These are phyloP conservation scores for Tamandua tetradactyla DNA, from an alignment of 2,797 vertebrate genomes.

Conservation along the genomic window DNA sequence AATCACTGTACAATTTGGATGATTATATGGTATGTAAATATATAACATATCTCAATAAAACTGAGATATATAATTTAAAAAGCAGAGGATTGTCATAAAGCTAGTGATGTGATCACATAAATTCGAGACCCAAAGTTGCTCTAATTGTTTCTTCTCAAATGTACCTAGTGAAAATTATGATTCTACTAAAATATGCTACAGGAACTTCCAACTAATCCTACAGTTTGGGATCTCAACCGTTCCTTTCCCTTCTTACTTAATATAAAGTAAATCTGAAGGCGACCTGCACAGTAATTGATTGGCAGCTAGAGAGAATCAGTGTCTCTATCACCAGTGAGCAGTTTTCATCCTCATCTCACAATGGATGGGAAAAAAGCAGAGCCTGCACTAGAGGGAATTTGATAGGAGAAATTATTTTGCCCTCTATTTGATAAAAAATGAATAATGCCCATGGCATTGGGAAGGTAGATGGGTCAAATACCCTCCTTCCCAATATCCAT, in stretches of 20 bases:
- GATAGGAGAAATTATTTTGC: constrained; percentile 34
- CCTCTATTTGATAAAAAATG: constrained; percentile 53
- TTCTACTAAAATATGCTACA: constrained; percentile 21
- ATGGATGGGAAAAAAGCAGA: not conserved
- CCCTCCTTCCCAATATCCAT: not conserved
- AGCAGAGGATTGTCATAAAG: too few species aligned
- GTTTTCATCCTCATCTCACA: constrained; percentile 43
- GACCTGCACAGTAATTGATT: not conserved
- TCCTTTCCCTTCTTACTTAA: constrained; percentile 41
- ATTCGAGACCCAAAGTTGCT: constrained; percentile 65
- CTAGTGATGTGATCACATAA: constrained; percentile 53
- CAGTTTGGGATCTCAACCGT: not conserved
- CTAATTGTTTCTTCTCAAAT: constrained; percentile 57
- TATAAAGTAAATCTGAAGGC: constrained; percentile 56
- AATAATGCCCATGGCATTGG: not conserved
- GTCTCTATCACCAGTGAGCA: not conserved
- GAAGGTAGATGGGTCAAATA: too few species aligned
- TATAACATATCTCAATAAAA: too few species aligned
- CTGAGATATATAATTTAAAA: too few species aligned
- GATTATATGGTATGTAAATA: too few species aligned
- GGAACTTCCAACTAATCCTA: constrained; percentile 44
- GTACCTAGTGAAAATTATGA: constrained; percentile 43
- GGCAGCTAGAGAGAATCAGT: constrained; percentile 20
- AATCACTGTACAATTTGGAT: too few species aligned
- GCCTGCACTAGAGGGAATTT: not conserved